Percentiles rank a stretch among this genome's conserved stretches.
Conservation (phyloP, 2,797 vertebrate species). For the Sternarchorhynchus goeldii region DNA sequence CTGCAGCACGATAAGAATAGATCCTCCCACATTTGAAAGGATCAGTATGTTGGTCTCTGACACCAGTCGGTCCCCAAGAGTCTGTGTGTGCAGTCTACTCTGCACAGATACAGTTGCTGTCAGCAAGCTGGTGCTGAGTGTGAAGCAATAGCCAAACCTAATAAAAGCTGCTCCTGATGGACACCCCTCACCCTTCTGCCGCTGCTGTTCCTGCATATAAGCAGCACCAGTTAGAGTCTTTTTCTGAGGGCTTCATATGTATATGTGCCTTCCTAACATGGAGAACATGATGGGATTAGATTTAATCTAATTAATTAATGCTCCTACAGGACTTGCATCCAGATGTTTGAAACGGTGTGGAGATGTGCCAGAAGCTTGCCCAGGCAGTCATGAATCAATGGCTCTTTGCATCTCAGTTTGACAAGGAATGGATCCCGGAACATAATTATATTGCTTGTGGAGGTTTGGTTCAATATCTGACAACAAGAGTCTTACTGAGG, state of each 20-base stretch:
- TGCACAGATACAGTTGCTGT: too few species aligned
- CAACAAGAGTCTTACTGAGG: conserved; percentile 18
- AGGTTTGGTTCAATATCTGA: conserved; percentile 12
- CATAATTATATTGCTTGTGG: conserved; percentile 8
- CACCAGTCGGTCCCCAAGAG: not conserved
- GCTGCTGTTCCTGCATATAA: conserved; percentile 15
- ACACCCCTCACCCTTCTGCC: not conserved
- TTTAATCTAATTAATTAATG: conserved; percentile 71
- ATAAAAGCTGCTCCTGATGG: not conserved
- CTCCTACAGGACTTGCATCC: conserved; percentile 66
- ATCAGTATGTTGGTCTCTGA: not conserved
- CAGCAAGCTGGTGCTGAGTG: not conserved
- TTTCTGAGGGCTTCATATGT: not conserved
- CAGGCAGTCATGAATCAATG: not conserved
- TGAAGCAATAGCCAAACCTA: not conserved
- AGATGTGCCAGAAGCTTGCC: conserved; percentile 5
- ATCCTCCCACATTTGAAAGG: not conserved
- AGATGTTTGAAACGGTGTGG: conserved; percentile 46
- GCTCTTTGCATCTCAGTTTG: not conserved
- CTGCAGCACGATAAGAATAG: not conserved
- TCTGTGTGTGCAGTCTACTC: not conserved
- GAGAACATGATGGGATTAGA: conserved; percentile 61
- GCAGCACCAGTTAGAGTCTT: not conserved
- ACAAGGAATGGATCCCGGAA: conserved; percentile 23
- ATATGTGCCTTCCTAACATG: conserved; percentile 49